Evolutionary conservation across 1,140 invertebrate genomes (phyloP), one percentile per base, ranked within the genome.

Genomic region (Ostrea denselamellosa): DNA sequence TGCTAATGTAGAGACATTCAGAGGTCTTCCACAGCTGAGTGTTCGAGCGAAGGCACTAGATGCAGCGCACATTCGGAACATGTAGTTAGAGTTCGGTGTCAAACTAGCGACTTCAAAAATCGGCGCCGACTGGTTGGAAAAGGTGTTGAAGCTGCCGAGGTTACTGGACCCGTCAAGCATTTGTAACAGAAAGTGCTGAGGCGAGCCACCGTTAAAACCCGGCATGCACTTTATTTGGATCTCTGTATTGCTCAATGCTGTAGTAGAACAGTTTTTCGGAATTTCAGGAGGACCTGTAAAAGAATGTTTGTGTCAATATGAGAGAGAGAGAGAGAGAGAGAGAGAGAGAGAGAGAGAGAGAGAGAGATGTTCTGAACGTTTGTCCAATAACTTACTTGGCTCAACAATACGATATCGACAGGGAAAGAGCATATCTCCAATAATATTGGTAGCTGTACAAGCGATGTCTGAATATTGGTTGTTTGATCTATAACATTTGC

Each of bases 121-220:
- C 2, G 91, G 89, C 1, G 34, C 17, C 44, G 83, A 54, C 1
- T 77, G n/a, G 22, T 87, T 90, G 0, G 56, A 25, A 28, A 86
- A 25, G 5, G 83, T 81, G 65, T 87, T 85, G 83, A 87, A 89
- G 22, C 68, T 83, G 0, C 28, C 12, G 7, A 17, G 14, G 25
- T 34, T 25, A 4, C 53, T 44, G 0, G 44, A 10, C 5, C 68
- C 84, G 8, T 65, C 83, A 2, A 88, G 34, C 68, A 87, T 77
- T 82, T 91, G 86, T 14, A 92, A 86, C 4, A 88, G 58, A 71
- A 92, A 92, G 14, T 87, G 83, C 62, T 92, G 91, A 9, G 19
- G 54, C 8, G 88, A 91, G 0, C 91, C 91, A 5, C 91, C 91
- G 85, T 91, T 86, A 58, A 91, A 92, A 12, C 91, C 91, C 4